Evolutionary conservation across 2,888 invertebrate species (phyloP).

Genomic region (Eumerus sabulonum): DNA sequence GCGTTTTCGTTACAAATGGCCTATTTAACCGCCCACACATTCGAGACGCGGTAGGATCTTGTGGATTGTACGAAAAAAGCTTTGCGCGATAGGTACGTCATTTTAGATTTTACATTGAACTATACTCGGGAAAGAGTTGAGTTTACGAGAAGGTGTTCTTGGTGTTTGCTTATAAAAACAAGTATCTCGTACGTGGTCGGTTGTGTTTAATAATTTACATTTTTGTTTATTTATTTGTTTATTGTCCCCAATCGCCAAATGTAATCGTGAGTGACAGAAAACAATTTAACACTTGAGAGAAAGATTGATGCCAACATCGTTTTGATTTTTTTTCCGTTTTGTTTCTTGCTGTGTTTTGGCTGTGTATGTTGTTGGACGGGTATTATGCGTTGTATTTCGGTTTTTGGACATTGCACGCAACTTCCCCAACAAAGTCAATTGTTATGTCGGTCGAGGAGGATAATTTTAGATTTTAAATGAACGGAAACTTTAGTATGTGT

Average conservation of each 20-base stretch:
- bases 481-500: no score
- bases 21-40: conserved; percentile 56
- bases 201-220: conserved; percentile 38
- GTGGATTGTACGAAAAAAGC: conserved; percentile 1
- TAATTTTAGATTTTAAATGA: no score
- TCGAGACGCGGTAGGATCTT: conserved; percentile 24
- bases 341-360: conserved; percentile 9
- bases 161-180: no score
- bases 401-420: conserved; percentile 4
- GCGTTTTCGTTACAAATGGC: conserved; percentile 38
- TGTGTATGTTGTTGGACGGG: conserved; percentile 29
- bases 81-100: conserved; percentile 49
- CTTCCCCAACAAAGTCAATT: background rate
- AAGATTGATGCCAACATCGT: conserved; percentile 44
- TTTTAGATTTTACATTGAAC: conserved; percentile 40
- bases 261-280: conserved; percentile 51
- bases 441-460: no score
- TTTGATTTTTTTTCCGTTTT: conserved; percentile 14
- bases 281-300: conserved; percentile 24
- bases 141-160: no score
- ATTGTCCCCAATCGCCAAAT: conserved; percentile 19
- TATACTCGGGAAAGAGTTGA: conserved; percentile 26
- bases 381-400: conserved; percentile 3
- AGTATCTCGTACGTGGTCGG: conserved; percentile 17
- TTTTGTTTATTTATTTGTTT: conserved; percentile 12